Evolutionary conservation across 2,888 invertebrate species (phyloP).

Genomic region (Halictus quadricinctus): DNA sequence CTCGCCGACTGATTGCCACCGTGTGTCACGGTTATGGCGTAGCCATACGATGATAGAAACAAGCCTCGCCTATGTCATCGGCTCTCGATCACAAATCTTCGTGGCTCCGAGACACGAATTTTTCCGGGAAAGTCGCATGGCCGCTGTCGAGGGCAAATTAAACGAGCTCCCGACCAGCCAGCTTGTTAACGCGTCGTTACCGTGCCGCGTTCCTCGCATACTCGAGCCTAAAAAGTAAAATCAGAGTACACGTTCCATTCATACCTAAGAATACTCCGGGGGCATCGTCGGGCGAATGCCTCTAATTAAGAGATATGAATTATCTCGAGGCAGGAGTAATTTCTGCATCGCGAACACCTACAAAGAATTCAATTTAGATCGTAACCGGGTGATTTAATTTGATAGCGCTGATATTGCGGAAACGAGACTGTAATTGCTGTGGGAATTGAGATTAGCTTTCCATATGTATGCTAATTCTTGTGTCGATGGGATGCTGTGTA

Average conservation of each 20-base stretch:
- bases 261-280: not conserved
- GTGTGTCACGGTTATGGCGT: conserved; percentile 49
- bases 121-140: not conserved
- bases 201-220: not conserved
- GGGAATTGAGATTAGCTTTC: not conserved
- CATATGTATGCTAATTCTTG: not conserved
- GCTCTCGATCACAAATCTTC: not conserved
- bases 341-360: not conserved
- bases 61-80: not conserved
- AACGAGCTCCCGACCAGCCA: not conserved
- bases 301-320: conserved; percentile 10
- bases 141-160: not conserved
- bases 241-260: not conserved
- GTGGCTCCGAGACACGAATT: not conserved
- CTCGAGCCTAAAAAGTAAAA: not conserved
- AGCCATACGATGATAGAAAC: conserved; percentile 32
- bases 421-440: not conserved
- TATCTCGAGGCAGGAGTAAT: not conserved
- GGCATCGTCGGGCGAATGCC: not conserved
- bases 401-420: not conserved
- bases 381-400: not conserved
- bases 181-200: conserved; percentile 6
- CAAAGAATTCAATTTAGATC: not conserved
- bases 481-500: too few relatives aligned
- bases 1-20: conserved; percentile 49